Percentiles rank a stretch among this genome's conserved stretches.
These are phyloP conservation scores for Aldabrachelys gigantea DNA, from an alignment of 2,113 vertebrate genomes.

Conservation along the genomic window DNA sequence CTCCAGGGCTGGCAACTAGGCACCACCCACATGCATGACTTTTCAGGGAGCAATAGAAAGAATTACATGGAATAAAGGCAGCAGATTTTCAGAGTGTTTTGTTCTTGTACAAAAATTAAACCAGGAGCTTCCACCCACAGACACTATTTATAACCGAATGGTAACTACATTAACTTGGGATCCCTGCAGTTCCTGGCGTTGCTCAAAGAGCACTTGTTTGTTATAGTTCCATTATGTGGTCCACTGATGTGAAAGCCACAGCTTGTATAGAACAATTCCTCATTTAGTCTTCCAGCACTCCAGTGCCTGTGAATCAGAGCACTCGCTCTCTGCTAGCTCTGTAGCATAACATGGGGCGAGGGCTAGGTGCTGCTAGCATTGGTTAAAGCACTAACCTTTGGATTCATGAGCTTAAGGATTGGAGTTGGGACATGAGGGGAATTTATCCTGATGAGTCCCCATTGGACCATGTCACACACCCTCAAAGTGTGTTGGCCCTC, in stretches of 20 bases:
- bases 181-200: neutral
- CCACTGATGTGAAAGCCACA: neutral
- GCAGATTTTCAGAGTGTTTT: neutral
- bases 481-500: neutral
- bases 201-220: neutral
- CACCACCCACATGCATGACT: rapidly evolving
- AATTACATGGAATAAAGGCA: neutral
- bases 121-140: conserved; percentile 3
- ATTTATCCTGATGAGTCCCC: neutral
- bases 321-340: neutral
- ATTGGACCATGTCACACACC: neutral
- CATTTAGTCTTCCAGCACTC: neutral
- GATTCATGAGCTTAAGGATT: neutral
- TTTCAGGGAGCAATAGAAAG: neutral
- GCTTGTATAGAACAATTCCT: neutral
- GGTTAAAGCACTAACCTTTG: neutral
- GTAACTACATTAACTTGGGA: neutral
- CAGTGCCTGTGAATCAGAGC: neutral
- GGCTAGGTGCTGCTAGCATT: neutral
- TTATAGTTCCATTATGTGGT: neutral
- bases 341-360: neutral
- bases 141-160: conserved; percentile 21
- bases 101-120: conserved; percentile 24
- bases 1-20: neutral
- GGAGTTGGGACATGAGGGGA: neutral